Base-by-base conservation (phyloP, 1,140 invertebrate species). In the Epicauta chinensis region DNA sequence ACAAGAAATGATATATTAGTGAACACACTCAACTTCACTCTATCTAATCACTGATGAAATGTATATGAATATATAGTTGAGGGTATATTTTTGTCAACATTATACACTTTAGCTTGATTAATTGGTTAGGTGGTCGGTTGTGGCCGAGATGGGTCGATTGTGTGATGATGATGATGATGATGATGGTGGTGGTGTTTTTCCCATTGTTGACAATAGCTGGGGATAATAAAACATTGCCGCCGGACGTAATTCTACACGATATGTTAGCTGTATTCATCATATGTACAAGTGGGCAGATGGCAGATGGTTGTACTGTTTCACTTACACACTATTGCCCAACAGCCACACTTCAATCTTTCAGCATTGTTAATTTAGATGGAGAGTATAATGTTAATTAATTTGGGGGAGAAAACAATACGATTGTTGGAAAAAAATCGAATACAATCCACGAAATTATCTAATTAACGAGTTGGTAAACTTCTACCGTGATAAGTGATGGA, bases 1-100 rank as follows among this genome's bases (percentile, higher is more conserved):
- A 55, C 56, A 61, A 56, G 53, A 45, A 55, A 55, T 55, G 53
- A 55, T 55, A 50, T 50, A 55, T 50, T 37, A 46, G 41, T 11
- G 35, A 31, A n/a, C 40, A 35, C 39, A 44, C 50, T 44, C 39
- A 42, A 43, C 40, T 42, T 31, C 53, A 55, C 53, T 55, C 48
- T 40, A 23, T 40, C 35, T 55, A 45, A 51, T 55, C 51, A 55
- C 48, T 55, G 51, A 55, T 55, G 53, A 55, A 51, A 51, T 51
- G 53, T 49, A 23, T n/a, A n/a, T n/a, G n/a, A n/a, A n/a, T n/a
- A n/a, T n/a, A n/a, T n/a, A 50, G 37, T 48, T 50, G 16, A 47
- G 29, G 44, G 38, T 52, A 41, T 53, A 45, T 53, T 53, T 53
- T 53, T 45, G 42, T 46, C 32, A 32, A 14, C 34, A 17, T 30